A percentile compares a stretch with the other conserved stretches of the same genome.
Evolutionary conservation across 1,140 invertebrate genomes (phyloP).

Genomic region (Oreohelix idahoensis): DNA sequence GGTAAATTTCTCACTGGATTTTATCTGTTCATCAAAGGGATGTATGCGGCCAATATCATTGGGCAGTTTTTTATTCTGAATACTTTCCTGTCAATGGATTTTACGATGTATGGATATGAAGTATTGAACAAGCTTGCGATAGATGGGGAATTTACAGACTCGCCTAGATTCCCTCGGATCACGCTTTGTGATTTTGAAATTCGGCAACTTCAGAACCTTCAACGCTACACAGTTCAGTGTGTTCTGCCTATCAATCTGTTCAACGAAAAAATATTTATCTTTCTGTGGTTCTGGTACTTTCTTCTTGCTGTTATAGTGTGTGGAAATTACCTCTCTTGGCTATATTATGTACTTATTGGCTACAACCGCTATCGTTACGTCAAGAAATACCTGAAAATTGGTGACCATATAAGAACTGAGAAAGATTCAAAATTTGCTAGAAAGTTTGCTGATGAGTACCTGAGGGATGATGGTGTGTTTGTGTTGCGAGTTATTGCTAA

Average conservation of each 20-base stretch:
- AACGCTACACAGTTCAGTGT: conserved; percentile 73
- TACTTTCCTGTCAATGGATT: conserved; percentile 54
- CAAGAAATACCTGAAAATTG: conserved; percentile 66
- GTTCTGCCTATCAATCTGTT: conserved; percentile 76
- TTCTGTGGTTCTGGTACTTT: conserved; percentile 66
- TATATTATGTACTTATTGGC: conserved; percentile 54
- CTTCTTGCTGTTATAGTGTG: conserved; percentile 68
- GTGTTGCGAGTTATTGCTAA: conserved; percentile 39
- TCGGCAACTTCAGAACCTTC: conserved; percentile 71
- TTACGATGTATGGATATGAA: conserved; percentile 32
- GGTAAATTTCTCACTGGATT: conserved; percentile 74
- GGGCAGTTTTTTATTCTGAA: conserved; percentile 64
- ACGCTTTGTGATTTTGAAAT: conserved; percentile 76
- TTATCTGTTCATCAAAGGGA: conserved; percentile 67
- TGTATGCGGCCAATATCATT: conserved; percentile 60
- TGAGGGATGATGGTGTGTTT: conserved; percentile 47
- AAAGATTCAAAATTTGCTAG: conserved; percentile 25
- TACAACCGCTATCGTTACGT: conserved; percentile 63
- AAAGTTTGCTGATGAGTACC: conserved; percentile 46
- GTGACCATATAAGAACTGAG: conserved; percentile 25
- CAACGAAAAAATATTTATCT: conserved; percentile 76
- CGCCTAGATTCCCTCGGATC: conserved; percentile 72
- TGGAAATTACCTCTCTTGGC: conserved; percentile 65
- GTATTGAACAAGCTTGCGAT: conserved; percentile 6
- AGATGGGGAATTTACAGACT: conserved; percentile 14